Evolutionary conservation across 2,888 invertebrate species (phyloP), one percentile per base, ranked within the genome.

Genomic region (Drosophila diplacantha): DNA sequence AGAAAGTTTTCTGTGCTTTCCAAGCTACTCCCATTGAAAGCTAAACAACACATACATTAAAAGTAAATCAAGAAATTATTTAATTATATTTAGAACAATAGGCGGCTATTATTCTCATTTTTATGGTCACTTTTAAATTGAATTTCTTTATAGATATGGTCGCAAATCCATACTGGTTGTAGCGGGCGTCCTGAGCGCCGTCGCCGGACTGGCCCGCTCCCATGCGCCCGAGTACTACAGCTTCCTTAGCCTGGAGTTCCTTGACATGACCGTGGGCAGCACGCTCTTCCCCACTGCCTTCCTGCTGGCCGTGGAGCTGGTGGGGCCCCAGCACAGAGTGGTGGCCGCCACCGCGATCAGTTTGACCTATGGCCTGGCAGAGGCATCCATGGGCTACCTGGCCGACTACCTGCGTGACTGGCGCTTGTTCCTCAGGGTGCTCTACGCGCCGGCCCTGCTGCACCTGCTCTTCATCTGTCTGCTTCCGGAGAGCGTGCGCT

Each of bases 251-350:
- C 90, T 94, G 35, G 94, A 94, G 85, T 92, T 94, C 60, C 77
- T 94, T 1, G 94, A 94, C 81, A 92, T 93, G 2, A 87, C 91
- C 0, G 89, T 93, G 26, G 92, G 93, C 0, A 91, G 93, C 14
- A 93, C 93, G 0, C 91, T 93, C 5, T 94, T 91, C 83, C 92
- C 92, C 9, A 92, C 93, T 1, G 92, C 92, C 46, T 94, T 93
- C 84, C 92, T 95, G 75, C 50, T 86, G 62, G 93, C 93, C 91
- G 88, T 95, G 74, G 95, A 95, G 86, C 90, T 94, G 88, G 92
- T 94, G 34, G 93, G 94, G 0, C 93, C 93, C 24, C 91, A 91
- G 68, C 92, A 92, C 64, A 90, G 95, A 44, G 93, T 93, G 14
- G 85, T 94, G 32, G 92, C 92, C 2, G 93, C 94, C 50, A 90